These are phyloP conservation scores for Porites cylindrica DNA, from an alignment of 92 coral and sea anemone species.

Conservation along the genomic window DNA sequence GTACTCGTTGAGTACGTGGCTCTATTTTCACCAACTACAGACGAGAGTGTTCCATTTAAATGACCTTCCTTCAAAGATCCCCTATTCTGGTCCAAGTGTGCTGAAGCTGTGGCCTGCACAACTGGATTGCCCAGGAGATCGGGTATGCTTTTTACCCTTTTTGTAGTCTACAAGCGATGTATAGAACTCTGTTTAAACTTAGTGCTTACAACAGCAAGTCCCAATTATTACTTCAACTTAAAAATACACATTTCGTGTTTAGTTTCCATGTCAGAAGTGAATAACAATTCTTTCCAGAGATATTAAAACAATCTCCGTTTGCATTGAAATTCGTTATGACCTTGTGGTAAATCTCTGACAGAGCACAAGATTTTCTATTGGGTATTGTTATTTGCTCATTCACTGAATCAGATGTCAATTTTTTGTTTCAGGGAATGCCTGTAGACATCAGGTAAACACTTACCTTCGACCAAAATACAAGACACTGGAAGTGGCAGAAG, in stretches of 20 bases:
- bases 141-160: slow-evolving; percentile 5
- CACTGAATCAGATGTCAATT: neutral
- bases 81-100: slow-evolving; percentile 45
- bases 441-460: slow-evolving; percentile 6
- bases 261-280: neutral
- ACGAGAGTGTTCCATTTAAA: too few relatives aligned
- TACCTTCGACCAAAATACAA: neutral
- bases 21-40: slow-evolving; percentile 19
- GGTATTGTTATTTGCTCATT: neutral
- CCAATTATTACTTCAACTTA: neutral
- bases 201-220: neutral
- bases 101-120: slow-evolving; percentile 42
- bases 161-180: neutral
- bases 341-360: neutral
- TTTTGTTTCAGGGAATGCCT: neutral
- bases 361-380: neutral
- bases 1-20: slow-evolving; percentile 44
- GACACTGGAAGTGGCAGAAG: neutral
- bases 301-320: neutral
- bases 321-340: neutral
- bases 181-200: neutral
- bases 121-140: slow-evolving; percentile 37
- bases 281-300: too few relatives aligned
- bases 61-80: too few relatives aligned
- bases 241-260: too few relatives aligned